Conservation (phyloP, 2,113 vertebrate species). For the Chrysemys picta region DNA sequence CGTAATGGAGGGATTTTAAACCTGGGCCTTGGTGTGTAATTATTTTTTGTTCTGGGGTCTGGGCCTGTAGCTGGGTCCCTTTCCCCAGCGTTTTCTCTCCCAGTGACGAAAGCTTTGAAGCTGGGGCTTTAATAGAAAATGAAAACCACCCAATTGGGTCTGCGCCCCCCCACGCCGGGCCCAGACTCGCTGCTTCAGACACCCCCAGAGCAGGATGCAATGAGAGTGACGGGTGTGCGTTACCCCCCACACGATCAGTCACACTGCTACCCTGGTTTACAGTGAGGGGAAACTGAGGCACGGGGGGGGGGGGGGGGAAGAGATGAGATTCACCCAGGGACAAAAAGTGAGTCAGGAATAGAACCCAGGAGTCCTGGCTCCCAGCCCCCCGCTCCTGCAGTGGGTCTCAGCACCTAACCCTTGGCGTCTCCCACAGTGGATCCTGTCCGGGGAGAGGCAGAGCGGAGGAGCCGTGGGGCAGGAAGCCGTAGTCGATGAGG, state of each 20-base stretch:
- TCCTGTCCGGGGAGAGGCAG: neutral
- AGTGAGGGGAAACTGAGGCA: neutral
- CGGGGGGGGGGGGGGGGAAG: too few relatives aligned
- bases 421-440: neutral
- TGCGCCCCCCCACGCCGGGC: too few relatives aligned
- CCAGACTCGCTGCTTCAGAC: too few relatives aligned
- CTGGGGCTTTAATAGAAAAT: neutral
- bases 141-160: too few relatives aligned
- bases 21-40: too few relatives aligned
- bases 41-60: neutral
- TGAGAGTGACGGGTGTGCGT: too few relatives aligned
- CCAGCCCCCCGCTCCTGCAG: too few relatives aligned
- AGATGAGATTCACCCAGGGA: neutral
- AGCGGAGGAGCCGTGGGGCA: neutral
- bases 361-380: neutral
- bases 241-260: neutral
- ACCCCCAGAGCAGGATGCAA: too few relatives aligned
- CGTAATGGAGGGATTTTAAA: too few relatives aligned
- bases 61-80: too few relatives aligned
- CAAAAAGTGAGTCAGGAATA: neutral
- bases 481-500: slow-evolving; percentile 14
- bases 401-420: neutral
- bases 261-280: neutral
- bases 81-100: neutral
- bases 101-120: neutral